Evolutionary conservation across 2,113 vertebrate species (phyloP).

Genomic region (Helogale parvula): DNA sequence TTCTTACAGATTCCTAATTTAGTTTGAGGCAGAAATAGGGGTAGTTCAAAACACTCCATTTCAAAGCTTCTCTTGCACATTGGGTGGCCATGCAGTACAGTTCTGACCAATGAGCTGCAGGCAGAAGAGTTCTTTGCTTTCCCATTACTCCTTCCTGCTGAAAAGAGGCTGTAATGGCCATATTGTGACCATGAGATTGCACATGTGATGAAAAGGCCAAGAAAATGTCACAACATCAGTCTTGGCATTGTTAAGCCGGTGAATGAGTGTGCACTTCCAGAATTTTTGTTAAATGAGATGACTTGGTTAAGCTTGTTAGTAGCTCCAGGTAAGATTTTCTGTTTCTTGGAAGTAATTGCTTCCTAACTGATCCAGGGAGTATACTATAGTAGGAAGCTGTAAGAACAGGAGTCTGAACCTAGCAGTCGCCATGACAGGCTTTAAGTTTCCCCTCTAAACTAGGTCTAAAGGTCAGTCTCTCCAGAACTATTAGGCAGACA

Average conservation of each 20-base stretch:
- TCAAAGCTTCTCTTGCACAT: not conserved
- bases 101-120: not conserved
- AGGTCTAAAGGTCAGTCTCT: too few relatives aligned
- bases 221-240: not conserved
- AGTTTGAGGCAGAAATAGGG: not conserved
- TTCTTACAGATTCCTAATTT: not conserved
- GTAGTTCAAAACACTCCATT: not conserved
- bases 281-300: not conserved
- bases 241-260: not conserved
- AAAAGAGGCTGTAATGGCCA: not conserved
- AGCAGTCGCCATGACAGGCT: too few relatives aligned
- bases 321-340: not conserved
- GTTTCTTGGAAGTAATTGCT: not conserved
- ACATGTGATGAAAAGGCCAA: not conserved
- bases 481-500: too few relatives aligned
- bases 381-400: not conserved
- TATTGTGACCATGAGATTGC: not conserved
- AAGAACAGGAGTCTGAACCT: too few relatives aligned
- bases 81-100: not conserved
- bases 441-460: too few relatives aligned
- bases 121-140: not conserved
- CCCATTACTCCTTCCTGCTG: not conserved
- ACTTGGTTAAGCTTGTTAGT: not conserved
- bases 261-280: not conserved
- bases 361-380: not conserved